Conservation (phyloP, 2,888 invertebrate genomes). For the Imbricaverruca yamaguchii region DNA sequence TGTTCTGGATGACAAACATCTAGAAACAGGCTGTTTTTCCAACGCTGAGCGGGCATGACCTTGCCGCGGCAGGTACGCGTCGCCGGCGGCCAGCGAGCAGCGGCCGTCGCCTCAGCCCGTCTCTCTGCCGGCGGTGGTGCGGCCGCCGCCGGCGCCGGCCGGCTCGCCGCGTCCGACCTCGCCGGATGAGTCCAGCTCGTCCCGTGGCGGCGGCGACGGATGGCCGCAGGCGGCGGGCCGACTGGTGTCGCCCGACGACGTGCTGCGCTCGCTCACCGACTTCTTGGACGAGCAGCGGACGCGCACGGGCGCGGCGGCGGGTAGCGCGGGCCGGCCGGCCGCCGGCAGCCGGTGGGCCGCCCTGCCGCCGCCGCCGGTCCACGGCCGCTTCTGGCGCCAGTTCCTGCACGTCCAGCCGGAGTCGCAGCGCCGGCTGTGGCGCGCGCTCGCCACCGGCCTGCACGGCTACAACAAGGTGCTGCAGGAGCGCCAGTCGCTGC, state of each 20-base stretch:
- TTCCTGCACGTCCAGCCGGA: constrained; percentile 14
- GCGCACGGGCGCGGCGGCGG: neutral
- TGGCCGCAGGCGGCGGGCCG: neutral
- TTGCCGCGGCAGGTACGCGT: neutral
- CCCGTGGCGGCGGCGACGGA: neutral
- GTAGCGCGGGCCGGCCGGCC: neutral
- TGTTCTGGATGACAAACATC: no score
- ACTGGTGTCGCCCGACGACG: constrained; percentile 29
- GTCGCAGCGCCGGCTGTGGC: constrained; percentile 4
- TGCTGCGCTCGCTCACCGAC: constrained; percentile 32
- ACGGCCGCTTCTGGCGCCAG: neutral
- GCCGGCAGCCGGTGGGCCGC: neutral
- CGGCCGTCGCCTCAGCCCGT: neutral
- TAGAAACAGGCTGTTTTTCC: no score
- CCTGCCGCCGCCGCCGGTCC: constrained; percentile 2
- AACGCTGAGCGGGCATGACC: no score
- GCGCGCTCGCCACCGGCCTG: neutral
- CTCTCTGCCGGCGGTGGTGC: neutral
- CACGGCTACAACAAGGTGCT: constrained; percentile 18
- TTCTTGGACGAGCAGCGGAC: constrained; percentile 24
- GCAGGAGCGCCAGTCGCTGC: constrained; percentile 11
- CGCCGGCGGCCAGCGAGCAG: neutral
- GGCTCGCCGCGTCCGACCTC: no score
- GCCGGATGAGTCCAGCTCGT: neutral
- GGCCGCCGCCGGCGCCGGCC: neutral